Conservation (phyloP, 2,113 vertebrate species). For the Muscicapa adusta region DNA sequence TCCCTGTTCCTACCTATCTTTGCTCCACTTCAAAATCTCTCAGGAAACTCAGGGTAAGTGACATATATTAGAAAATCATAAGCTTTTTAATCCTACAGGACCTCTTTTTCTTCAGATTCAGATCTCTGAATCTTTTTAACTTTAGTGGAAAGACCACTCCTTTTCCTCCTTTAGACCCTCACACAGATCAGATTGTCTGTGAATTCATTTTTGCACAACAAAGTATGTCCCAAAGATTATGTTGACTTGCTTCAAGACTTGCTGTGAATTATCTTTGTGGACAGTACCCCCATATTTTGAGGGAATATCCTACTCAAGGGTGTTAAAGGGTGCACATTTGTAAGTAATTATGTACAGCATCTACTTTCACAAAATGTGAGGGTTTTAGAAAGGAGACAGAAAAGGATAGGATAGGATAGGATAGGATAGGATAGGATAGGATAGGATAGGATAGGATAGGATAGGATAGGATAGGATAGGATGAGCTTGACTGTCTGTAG, state of each 20-base stretch:
- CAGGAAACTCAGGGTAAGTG: not conserved
- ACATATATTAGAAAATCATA: not conserved
- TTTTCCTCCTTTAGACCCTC: not conserved
- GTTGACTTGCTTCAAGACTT: not conserved
- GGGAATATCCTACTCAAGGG: not conserved
- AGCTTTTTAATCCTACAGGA: not conserved
- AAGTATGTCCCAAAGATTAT: not conserved
- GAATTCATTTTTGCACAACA: not conserved
- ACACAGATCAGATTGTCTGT: accelerated
- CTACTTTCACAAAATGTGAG: not conserved
- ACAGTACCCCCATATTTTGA: not conserved
- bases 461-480: not conserved
- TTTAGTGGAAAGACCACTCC: not conserved
- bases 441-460: not conserved
- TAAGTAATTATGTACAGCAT: not conserved
- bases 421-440: too few species aligned
- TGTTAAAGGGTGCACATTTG: not conserved
- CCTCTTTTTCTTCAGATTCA: not conserved
- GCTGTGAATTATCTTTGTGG: not conserved
- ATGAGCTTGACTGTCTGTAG: not conserved
- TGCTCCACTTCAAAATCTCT: not conserved
- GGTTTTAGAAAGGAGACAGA: not conserved
- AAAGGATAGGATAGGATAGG: not conserved
- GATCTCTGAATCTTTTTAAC: not conserved
- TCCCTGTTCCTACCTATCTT: not conserved